A percentile compares a stretch with the other conserved stretches of the same genome.
Evolutionary conservation across 2,888 invertebrate species (phyloP).

Genomic region (Melitaea athalia): DNA sequence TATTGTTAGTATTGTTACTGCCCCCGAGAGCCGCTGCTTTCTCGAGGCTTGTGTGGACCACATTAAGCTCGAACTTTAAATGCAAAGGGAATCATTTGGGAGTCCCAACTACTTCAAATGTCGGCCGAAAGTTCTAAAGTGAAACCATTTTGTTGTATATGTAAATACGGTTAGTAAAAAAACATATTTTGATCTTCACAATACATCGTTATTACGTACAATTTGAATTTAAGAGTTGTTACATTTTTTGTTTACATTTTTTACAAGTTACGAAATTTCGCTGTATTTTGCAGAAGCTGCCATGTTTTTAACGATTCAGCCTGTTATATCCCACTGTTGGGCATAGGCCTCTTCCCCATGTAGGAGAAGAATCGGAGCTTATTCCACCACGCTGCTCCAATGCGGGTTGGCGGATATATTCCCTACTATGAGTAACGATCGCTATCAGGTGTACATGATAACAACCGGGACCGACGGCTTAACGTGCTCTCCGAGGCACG

Average conservation of each 20-base stretch:
- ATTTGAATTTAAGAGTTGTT: neutral
- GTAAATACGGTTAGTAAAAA: neutral
- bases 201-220: neutral
- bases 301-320: too few species aligned
- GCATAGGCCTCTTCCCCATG: too few species aligned
- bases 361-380: too few species aligned
- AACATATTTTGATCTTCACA: neutral
- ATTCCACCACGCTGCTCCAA: too few species aligned
- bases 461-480: too few species aligned
- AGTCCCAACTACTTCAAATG: conserved; percentile 16
- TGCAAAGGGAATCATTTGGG: conserved; percentile 21
- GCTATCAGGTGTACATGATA: too few species aligned
- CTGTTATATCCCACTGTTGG: too few species aligned
- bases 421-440: too few species aligned
- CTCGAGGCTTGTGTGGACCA: conserved; percentile 22
- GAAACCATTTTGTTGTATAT: conserved; percentile 8
- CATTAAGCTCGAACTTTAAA: conserved; percentile 31
- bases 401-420: too few species aligned
- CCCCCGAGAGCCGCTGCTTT: conserved; percentile 22
- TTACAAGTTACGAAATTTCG: too few species aligned
- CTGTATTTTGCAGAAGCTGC: too few species aligned
- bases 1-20: conserved; percentile 42
- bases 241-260: neutral
- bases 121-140: conserved; percentile 16
- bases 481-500: too few species aligned